phyloP scores from a whole-genome alignment of 1,140 invertebrate species.

The Drosophila auraria region DNA sequence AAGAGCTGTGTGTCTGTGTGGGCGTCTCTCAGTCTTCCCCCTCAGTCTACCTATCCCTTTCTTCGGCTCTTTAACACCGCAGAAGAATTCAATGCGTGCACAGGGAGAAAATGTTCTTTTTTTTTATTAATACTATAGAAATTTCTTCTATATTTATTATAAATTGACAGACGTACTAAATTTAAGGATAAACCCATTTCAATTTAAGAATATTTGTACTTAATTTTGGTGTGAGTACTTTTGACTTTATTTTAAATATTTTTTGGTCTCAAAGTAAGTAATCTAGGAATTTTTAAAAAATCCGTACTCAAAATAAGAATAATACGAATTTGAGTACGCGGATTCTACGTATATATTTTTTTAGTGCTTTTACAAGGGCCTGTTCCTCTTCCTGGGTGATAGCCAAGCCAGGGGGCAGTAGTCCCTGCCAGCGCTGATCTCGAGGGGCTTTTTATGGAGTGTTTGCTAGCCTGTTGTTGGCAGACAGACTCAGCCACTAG shows the following conservation, averaged over 20 bases:
- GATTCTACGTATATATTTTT: not conserved
- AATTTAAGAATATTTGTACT: no score
- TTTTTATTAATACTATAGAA: fast-evolving
- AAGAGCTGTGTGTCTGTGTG: conserved; percentile 8
- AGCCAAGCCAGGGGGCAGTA: conserved; percentile 18
- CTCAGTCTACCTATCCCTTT: conserved; percentile 13
- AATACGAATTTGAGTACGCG: no score
- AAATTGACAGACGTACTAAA: no score
- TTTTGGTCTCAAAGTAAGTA: no score
- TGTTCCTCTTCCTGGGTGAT: conserved; percentile 26
- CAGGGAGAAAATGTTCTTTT: not conserved
- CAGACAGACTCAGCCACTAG: conserved; percentile 72
- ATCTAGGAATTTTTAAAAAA: no score
- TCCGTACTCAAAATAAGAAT: no score
- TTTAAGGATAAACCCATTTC: no score
- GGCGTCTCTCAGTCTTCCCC: conserved; percentile 8
- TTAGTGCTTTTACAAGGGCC: conserved; percentile 14
- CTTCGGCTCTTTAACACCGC: conserved; percentile 54
- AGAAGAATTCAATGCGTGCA: conserved; percentile 60
- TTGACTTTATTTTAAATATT: no score
- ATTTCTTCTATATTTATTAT: not conserved
- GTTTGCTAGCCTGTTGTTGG: conserved; percentile 79
- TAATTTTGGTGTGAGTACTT: no score
- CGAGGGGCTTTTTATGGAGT: conserved; percentile 46
- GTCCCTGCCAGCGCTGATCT: conserved; percentile 35